Evolutionary conservation across 2,888 invertebrate species (phyloP).

Genomic region (Limnephilus lunatus): DNA sequence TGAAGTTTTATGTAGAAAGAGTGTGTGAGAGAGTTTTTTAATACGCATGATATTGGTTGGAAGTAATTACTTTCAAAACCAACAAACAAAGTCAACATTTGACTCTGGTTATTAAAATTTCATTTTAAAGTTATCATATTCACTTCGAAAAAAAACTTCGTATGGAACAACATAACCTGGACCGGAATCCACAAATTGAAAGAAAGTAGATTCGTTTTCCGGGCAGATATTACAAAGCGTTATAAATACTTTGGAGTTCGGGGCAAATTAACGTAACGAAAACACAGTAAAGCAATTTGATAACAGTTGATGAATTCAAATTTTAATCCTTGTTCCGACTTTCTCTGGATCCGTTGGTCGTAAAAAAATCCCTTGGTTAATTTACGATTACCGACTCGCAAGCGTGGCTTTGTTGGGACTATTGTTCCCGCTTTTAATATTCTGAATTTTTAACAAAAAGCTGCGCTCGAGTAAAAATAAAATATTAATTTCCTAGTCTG

Average conservation of each 20-base stretch:
- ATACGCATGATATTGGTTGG: neutral
- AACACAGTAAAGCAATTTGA: slow-evolving; percentile 36
- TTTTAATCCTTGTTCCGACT: slow-evolving; percentile 32
- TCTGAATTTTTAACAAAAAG: slow-evolving; percentile 41
- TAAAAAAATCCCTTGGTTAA: slow-evolving; percentile 37
- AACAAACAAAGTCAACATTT: neutral
- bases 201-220: neutral
- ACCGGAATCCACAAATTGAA: neutral
- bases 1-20: neutral
- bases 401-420: slow-evolving; percentile 25
- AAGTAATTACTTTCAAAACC: neutral
- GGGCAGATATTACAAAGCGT: neutral
- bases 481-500: slow-evolving; percentile 38
- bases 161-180: neutral
- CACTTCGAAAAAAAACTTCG: neutral
- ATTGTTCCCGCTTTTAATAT: slow-evolving; percentile 36
- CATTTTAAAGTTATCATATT: neutral
- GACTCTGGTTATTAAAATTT: neutral
- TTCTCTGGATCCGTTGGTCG: slow-evolving; percentile 17
- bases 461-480: slow-evolving; percentile 28
- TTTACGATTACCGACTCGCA: slow-evolving; percentile 41
- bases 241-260: neutral
- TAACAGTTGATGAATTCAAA: slow-evolving; percentile 41
- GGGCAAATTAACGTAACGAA: neutral
- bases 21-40: neutral